Base-by-base conservation (phyloP, 2,888 invertebrate genomes). In the Lobophora halterata region DNA sequence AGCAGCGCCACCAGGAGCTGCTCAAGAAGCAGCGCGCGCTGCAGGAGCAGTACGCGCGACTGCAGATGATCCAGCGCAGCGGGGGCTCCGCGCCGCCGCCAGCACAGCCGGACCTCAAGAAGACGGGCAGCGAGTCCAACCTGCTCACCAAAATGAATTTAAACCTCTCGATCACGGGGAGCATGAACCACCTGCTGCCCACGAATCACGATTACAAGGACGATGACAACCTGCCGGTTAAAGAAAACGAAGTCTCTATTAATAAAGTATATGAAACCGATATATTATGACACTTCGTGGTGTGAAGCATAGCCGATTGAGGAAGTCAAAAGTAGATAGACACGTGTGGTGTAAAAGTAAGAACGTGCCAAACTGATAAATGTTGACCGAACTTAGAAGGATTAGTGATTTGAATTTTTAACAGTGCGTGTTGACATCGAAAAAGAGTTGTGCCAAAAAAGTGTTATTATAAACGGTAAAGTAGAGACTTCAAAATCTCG, bases 241-340 rank as follows among this genome's bases (percentile, higher is more conserved):
- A 58, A 29, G 65, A 61, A 3, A 74, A 76, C 16, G 40, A 69
- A 20, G 69, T 71, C 26, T 88, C 91, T 52, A 93, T 92, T 29
- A 94, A 90, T 69, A 95, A 95, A 83, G 93, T 95, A 58, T 97
- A 96, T 80, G 96, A 97, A 89, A 97, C 97, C 57, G 97, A 97
- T 79, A 97, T 97, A 88, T 94, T 97, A 91, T 97, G 94, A 94
- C 17, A 5, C n/a, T 17, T 17, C 5, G 17, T 16, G 3, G 21
- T 21, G 30, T 14, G 6, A 14, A n/a, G n/a, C n/a, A n/a, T n/a
- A n/a, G n/a, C n/a, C n/a, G n/a, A n/a, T n/a, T n/a, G n/a, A n/a
- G n/a, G n/a, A n/a, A n/a, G n/a, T n/a, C n/a, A n/a, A n/a, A n/a
- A n/a, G n/a, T n/a, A n/a, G n/a, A n/a, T n/a, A n/a, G n/a, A n/a